phyloP scores from a whole-genome alignment of 2,797 vertebrate species.

The Anabacerthia variegaticeps region DNA sequence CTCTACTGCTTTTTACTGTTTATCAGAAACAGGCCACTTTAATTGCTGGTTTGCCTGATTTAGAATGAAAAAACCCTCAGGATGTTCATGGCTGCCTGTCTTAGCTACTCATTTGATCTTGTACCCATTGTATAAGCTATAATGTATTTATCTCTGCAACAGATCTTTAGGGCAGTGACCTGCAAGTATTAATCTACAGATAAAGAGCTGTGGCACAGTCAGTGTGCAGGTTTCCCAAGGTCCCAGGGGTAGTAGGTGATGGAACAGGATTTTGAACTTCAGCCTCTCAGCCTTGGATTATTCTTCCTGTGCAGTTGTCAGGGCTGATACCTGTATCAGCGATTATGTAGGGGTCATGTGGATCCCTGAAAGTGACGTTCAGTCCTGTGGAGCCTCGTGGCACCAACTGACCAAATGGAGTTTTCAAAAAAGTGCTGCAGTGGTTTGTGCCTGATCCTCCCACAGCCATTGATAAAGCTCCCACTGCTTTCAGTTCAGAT shows the following conservation, averaged over 20 bases:
- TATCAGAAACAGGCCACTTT: neutral
- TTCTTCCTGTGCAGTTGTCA: neutral
- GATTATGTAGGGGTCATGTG: rapidly evolving
- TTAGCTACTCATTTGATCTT: slow-evolving; percentile 36
- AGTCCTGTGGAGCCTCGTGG: neutral
- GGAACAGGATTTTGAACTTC: neutral
- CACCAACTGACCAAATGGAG: neutral
- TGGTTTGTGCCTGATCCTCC: neutral
- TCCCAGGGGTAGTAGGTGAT: rapidly evolving
- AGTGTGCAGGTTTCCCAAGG: neutral
- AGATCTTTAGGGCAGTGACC: neutral
- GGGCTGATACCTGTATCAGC: neutral
- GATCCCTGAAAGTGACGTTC: neutral
- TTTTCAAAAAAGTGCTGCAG: neutral
- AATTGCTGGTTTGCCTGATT: slow-evolving; percentile 13
- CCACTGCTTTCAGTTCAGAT: neutral
- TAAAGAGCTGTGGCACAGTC: neutral
- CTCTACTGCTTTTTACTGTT: neutral
- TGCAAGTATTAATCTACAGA: neutral
- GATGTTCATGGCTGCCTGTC: slow-evolving; percentile 3
- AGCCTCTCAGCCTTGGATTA: neutral
- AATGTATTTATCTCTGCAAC: neutral
- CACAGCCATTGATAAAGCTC: neutral
- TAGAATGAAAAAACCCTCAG: neutral
- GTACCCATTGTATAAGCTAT: neutral